These are phyloP conservation scores for Nycticryphes semicollaris DNA, from an alignment of 2,113 vertebrate genomes.

Conservation along the genomic window DNA sequence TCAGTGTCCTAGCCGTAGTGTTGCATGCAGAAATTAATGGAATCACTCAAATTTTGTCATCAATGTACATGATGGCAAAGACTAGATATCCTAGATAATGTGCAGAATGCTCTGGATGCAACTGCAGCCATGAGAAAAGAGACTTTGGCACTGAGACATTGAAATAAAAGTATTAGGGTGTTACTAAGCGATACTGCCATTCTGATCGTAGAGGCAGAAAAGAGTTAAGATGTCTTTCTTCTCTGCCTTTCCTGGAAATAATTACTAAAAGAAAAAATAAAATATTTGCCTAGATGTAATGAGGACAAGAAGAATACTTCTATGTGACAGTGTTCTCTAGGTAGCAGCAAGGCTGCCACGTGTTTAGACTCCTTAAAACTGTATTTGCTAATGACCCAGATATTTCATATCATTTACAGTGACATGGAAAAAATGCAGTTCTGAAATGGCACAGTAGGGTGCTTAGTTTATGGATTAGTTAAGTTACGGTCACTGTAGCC, in stretches of 20 bases:
- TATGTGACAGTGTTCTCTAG: neutral
- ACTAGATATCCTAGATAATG: neutral
- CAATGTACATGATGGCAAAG: neutral
- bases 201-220: neutral
- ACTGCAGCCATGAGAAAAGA: neutral
- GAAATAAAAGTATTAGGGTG: neutral
- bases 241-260: conserved; percentile 4
- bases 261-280: neutral
- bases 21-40: neutral
- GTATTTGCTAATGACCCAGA: neutral
- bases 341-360: neutral
- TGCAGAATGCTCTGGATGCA: neutral
- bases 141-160: neutral
- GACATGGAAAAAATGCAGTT: neutral
- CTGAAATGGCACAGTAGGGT: neutral
- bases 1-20: neutral
- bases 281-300: neutral
- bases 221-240: neutral
- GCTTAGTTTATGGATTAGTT: neutral
- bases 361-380: neutral
- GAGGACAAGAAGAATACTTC: neutral
- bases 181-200: neutral
- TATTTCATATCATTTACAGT: neutral
- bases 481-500: neutral
- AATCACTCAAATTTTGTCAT: neutral